phyloP scores from a whole-genome alignment of 2,888 invertebrate species.

The Cosmorhoe ocellata region DNA sequence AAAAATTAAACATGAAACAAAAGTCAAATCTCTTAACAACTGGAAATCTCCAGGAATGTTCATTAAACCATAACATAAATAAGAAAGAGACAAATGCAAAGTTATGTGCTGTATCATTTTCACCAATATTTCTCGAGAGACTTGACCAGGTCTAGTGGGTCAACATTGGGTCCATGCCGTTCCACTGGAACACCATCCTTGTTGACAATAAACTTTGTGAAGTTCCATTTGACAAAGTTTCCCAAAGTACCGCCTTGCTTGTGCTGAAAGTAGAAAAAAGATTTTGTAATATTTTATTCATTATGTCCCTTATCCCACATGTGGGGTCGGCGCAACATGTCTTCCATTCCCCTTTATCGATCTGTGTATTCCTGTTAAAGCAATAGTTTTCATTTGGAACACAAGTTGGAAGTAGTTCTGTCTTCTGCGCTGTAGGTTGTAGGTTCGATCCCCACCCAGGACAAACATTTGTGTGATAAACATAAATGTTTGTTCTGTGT shows the following conservation, averaged over 20 bases:
- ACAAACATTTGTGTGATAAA: no score
- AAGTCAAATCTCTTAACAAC: background rate
- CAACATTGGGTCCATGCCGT: conserved; percentile 84
- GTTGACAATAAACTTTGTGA: conserved; percentile 91
- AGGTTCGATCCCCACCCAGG: no score
- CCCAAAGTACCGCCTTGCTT: conserved; percentile 81
- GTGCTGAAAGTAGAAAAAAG: conserved; percentile 48
- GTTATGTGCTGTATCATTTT: conserved; percentile 15
- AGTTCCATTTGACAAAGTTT: conserved; percentile 92
- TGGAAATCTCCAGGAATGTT: conserved; percentile 23
- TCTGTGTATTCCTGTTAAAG: no score
- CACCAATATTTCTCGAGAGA: conserved; percentile 83
- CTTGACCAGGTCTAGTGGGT: conserved; percentile 76
- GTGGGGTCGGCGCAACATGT: no score
- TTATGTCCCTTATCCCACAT: no score
- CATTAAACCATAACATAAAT: conserved; percentile 5
- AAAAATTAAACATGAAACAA: conserved; percentile 4
- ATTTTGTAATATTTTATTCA: background rate
- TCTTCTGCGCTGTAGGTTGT: no score
- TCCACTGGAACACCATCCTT: conserved; percentile 87
- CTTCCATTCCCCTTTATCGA: no score
- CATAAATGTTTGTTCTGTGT: no score
- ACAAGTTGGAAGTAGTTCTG: no score
- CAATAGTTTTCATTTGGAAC: no score
- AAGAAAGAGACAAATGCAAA: conserved; percentile 17